Conservation (phyloP, 1,140 invertebrate genomes). For the Philaenus spumarius region DNA sequence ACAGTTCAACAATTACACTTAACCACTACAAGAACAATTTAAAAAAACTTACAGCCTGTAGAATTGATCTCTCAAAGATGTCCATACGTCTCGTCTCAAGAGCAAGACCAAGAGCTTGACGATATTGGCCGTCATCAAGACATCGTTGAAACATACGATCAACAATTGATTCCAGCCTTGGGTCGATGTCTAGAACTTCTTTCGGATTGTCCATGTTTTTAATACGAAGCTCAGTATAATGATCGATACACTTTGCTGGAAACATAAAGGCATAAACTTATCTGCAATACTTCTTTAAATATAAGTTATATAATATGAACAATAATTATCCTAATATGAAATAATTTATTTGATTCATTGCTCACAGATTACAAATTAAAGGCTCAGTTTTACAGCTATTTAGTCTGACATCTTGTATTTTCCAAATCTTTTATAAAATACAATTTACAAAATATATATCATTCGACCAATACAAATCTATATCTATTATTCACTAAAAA, state of each 20-base stretch:
- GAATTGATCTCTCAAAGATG: slow-evolving; percentile 86
- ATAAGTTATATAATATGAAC: not conserved
- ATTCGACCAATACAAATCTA: too few species aligned
- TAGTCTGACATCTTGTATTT: too few species aligned
- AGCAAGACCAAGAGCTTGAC: slow-evolving; percentile 89
- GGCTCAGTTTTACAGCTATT: too few species aligned
- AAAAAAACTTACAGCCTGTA: slow-evolving; percentile 61
- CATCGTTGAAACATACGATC: slow-evolving; percentile 96
- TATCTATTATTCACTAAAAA: too few species aligned
- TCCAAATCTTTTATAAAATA: too few species aligned
- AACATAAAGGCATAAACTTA: too few species aligned
- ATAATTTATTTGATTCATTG: too few species aligned
- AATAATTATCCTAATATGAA: too few species aligned
- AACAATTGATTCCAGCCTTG: slow-evolving; percentile 86
- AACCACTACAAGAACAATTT: too few species aligned
- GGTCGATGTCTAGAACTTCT: slow-evolving; percentile 69
- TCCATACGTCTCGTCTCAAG: slow-evolving; percentile 95
- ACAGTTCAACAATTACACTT: too few species aligned
- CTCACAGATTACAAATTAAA: too few species aligned
- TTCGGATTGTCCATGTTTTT: slow-evolving; percentile 50
- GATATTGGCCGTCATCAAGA: slow-evolving; percentile 87
- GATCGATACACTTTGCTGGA: slow-evolving; percentile 88
- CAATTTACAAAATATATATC: too few species aligned
- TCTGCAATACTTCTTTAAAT: not conserved
- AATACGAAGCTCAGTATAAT: slow-evolving; percentile 81